Percentiles rank a stretch among this genome's conserved stretches.
Conservation (phyloP, 1,140 invertebrate species). For the Drosophila cardini region DNA sequence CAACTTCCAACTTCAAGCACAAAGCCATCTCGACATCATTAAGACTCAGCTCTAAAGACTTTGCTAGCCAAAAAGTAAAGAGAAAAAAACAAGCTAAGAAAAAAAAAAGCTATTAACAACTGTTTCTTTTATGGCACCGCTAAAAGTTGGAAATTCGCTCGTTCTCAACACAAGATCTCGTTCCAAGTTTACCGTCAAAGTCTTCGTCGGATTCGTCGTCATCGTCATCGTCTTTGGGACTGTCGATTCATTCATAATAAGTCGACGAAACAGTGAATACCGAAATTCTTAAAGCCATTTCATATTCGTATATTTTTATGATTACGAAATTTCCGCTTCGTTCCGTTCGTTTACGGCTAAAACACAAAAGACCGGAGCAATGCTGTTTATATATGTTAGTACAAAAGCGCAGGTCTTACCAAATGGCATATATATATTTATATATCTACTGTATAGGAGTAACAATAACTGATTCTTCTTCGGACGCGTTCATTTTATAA, state of each 20-base stretch:
- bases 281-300: conserved; percentile 52
- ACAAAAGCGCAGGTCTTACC: conserved; percentile 51
- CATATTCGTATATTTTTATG: conserved; percentile 44
- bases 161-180: conserved; percentile 40
- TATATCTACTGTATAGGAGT: background rate
- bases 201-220: conserved; percentile 26
- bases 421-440: conserved; percentile 8
- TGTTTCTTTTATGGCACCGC: conserved; percentile 76
- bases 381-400: conserved; percentile 40
- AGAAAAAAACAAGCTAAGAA: no score
- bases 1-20: conserved; percentile 32
- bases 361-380: conserved; percentile 48
- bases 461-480: conserved; percentile 37
- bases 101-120: conserved; percentile 64
- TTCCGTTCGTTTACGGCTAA: conserved; percentile 51
- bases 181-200: conserved; percentile 36
- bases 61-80: conserved; percentile 21
- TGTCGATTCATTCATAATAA: conserved; percentile 67
- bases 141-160: conserved; percentile 59
- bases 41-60: conserved; percentile 44
- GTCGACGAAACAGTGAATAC: conserved; percentile 45
- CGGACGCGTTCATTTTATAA: conserved; percentile 33
- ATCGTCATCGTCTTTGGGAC: background rate
- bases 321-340: conserved; percentile 76
- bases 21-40: conserved; percentile 53